Evolutionary conservation across 2,113 vertebrate genomes (phyloP), one percentile per base, ranked within the genome.

Genomic region (Petrocephalus zakoni): DNA sequence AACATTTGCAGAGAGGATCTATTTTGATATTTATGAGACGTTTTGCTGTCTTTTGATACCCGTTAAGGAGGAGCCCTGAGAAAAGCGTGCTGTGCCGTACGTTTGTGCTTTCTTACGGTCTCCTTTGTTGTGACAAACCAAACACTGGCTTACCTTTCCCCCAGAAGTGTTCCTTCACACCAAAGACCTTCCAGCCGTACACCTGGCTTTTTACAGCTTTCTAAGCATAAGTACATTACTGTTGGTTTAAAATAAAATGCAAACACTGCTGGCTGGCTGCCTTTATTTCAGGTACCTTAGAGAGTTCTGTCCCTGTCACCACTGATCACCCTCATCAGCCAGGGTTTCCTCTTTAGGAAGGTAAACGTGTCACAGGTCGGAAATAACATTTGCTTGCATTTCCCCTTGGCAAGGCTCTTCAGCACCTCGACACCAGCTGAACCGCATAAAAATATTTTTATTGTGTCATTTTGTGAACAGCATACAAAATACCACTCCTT

Each of bases 1-100:
- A 90, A 93, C 94, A 95, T 94, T 97, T 95, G 95, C 88, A 96
- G 92, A 96, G 95, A 93, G 61, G 92, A 95, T 97, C 95, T 98
- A 96, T 97, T 97, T 97, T 97, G 94, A 88, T 99, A 98, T 99
- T 99, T 99, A 98, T 97, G 94, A 95, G 47, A 83, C 89, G 89
- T 93, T 96, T 95, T 96, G 90, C 88, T 86, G 95, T 98, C 97
- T 93, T 95, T 94, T 92, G 93, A 95, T 95, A 95, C 96, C 95
- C 94, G 92, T 94, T 94, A 94, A 95, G 94, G 55, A n/a, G 91
- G 93, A 93, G 93, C 91, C 96, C 91, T 95, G 93, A 88, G 89
- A 89, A 64, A 93, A 91, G 91, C 91, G 88, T 87, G 89, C 78
- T 90, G 91, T 90, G 91, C 88, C 86, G 53, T 87, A 17, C 85